Percentiles rank a stretch among this genome's conserved stretches.
phyloP scores from a whole-genome alignment of 2,113 vertebrate species.

The Variabilichromis moorii region DNA sequence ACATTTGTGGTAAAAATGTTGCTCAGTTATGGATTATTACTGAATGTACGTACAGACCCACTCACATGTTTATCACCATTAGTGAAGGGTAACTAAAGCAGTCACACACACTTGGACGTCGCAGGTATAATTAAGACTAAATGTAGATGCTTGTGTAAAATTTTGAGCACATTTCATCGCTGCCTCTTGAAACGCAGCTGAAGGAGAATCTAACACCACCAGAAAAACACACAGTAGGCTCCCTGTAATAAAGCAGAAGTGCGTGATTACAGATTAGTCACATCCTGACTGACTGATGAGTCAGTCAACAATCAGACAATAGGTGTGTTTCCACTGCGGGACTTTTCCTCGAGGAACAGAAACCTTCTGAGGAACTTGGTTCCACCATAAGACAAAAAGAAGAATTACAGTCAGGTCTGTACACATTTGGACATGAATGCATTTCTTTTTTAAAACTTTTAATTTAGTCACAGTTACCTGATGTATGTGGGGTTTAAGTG shows the following conservation, averaged over 20 bases:
- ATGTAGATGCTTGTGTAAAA: not conserved
- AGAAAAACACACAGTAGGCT: not conserved
- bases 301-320: not conserved
- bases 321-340: not conserved
- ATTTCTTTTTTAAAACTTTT: not conserved
- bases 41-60: not conserved
- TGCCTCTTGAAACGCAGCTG: not conserved
- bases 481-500: fast-evolving
- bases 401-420: fast-evolving
- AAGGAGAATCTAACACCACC: not conserved
- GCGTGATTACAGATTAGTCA: not conserved
- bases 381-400: not conserved
- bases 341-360: not conserved
- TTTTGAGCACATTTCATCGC: not conserved
- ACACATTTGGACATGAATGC: not conserved
- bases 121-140: not conserved
- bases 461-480: not conserved
- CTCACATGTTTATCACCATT: not conserved
- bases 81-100: not conserved
- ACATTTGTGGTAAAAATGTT: not conserved
- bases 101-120: fast-evolving
- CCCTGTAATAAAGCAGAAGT: not conserved
- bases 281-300: not conserved
- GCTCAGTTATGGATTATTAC: not conserved
- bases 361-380: not conserved